Conservation (phyloP, 1,140 invertebrate genomes). For the Zaprionus taronus region DNA sequence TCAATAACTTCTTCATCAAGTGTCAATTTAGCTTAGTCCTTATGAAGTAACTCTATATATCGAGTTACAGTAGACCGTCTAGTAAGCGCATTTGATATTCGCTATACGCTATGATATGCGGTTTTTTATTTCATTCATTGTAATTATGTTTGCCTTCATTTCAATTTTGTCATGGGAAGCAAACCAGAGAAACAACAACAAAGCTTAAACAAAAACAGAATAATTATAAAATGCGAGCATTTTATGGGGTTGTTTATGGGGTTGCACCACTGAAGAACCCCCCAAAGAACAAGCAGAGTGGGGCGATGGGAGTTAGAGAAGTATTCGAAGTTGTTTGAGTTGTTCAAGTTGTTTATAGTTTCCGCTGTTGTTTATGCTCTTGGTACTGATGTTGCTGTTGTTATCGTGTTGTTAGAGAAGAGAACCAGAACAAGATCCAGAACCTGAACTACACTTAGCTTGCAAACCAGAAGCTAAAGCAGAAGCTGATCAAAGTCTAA, state of each 20-base stretch:
- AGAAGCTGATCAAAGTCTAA: constrained; percentile 3
- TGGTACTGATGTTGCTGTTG: not conserved
- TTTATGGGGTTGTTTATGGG: constrained; percentile 31
- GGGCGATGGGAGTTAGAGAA: not conserved
- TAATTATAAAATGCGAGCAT: constrained; percentile 15
- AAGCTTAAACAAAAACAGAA: constrained; percentile 9
- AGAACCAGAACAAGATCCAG: constrained; percentile 1
- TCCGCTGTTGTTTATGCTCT: constrained; percentile 24
- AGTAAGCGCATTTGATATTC: not conserved
- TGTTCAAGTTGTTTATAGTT: constrained; percentile 16
- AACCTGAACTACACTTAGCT: not conserved
- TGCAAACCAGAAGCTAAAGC: not conserved
- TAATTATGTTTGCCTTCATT: constrained; percentile 54
- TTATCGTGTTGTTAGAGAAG: not conserved
- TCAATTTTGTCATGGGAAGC: constrained; percentile 41
- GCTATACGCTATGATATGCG: not conserved
- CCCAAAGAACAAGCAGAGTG: not conserved
- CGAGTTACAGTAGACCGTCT: not conserved
- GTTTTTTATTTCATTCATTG: constrained; percentile 11
- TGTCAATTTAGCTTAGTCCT: not conserved
- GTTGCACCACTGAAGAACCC: constrained; percentile 17
- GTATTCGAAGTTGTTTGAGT: constrained; percentile 12
- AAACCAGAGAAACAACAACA: constrained; percentile 1
- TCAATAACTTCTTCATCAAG: not conserved
- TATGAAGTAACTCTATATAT: not conserved